Conservation (phyloP, 2,888 invertebrate species). For the Agapostemon virescens region DNA sequence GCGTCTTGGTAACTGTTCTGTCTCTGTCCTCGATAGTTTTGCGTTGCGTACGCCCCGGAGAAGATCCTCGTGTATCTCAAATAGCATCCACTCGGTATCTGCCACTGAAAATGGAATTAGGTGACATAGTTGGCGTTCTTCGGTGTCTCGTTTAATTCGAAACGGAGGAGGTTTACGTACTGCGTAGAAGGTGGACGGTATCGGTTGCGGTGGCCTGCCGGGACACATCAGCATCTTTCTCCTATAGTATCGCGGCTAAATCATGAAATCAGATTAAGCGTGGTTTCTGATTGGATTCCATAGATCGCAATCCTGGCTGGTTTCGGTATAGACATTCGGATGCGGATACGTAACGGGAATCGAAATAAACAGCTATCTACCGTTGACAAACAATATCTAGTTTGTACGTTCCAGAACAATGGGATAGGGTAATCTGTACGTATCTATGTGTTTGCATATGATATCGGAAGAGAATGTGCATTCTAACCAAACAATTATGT, state of each 20-base stretch:
- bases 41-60: slow-evolving; percentile 74
- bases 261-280: slow-evolving; percentile 55
- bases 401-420: neutral
- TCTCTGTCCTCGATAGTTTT: slow-evolving; percentile 69
- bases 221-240: slow-evolving; percentile 77
- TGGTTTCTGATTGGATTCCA: slow-evolving; percentile 3
- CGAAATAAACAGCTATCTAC: neutral
- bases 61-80: slow-evolving; percentile 76
- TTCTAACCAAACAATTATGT: too few species aligned
- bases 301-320: neutral
- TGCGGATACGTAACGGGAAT: neutral
- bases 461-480: too few species aligned
- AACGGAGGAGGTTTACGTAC: slow-evolving; percentile 65
- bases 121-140: slow-evolving; percentile 16
- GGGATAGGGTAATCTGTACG: too few species aligned
- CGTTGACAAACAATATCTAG: neutral
- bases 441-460: too few species aligned
- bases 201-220: slow-evolving; percentile 74
- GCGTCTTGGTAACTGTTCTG: slow-evolving; percentile 70
- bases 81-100: slow-evolving; percentile 77
- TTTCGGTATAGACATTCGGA: neutral
- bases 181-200: slow-evolving; percentile 70
- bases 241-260: slow-evolving; percentile 71
- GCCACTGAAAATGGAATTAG: slow-evolving; percentile 71
- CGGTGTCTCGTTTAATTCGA: neutral